phyloP scores from a whole-genome alignment of 2,888 invertebrate species.

The Hirtodrosophila cameraria region DNA sequence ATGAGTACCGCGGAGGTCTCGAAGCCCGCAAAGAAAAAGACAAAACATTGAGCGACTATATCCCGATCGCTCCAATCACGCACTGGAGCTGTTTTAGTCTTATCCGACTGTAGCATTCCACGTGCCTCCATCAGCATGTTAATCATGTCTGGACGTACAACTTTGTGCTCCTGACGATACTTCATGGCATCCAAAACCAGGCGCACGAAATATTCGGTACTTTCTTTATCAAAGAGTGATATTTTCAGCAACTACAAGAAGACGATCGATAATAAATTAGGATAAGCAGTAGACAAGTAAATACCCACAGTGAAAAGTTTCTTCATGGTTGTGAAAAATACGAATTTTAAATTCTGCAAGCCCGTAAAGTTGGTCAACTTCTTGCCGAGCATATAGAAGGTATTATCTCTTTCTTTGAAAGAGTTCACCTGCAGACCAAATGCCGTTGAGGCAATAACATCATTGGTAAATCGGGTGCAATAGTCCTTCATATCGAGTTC shows the following conservation, averaged over 20 bases:
- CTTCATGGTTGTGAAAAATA: too few species aligned
- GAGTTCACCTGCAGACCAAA: conserved; percentile 85
- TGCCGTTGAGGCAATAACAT: conserved; percentile 84
- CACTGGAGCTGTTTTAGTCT: conserved; percentile 44
- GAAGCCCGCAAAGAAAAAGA: conserved; percentile 86
- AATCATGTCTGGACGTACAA: conserved; percentile 86
- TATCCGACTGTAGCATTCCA: conserved; percentile 81
- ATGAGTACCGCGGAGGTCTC: conserved; percentile 84
- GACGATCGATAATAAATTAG: too few species aligned
- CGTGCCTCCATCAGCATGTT: conserved; percentile 85
- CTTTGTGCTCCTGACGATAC: conserved; percentile 84
- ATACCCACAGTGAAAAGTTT: conserved; percentile 2
- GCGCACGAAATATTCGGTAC: conserved; percentile 82
- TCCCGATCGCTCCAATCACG: conserved; percentile 85
- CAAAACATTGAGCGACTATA: conserved; percentile 86
- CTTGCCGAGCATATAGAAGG: conserved; percentile 86
- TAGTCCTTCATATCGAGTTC: conserved; percentile 83
- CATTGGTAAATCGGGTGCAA: conserved; percentile 78
- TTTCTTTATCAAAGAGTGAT: conserved; percentile 80
- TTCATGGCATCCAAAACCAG: conserved; percentile 84
- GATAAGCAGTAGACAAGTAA: background rate
- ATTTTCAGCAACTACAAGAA: conserved; percentile 66
- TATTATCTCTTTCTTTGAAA: conserved; percentile 84
- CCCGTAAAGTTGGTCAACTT: conserved; percentile 82
- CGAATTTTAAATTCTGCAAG: background rate